Evolutionary conservation across 2,888 invertebrate genomes (phyloP).

Genomic region (Coleophora flavipennella): DNA sequence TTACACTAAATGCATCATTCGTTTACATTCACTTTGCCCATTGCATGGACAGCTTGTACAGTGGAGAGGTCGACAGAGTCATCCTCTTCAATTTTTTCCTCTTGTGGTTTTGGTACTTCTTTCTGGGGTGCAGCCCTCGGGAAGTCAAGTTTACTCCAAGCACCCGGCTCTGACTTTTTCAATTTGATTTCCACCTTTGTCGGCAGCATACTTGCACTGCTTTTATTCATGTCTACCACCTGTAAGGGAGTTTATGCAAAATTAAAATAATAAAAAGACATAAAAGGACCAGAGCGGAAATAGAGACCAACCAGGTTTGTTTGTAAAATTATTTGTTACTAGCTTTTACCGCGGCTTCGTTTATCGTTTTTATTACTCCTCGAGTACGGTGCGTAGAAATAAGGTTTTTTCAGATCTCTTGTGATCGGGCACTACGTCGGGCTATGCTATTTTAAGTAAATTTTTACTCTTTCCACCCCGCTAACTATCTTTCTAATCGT

Average conservation of each 20-base stretch:
- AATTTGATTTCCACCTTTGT: constrained; percentile 95
- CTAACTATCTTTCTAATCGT: too few relatives aligned
- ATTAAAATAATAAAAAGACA: too few relatives aligned
- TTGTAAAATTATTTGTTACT: too few relatives aligned
- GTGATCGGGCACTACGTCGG: too few relatives aligned
- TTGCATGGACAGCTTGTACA: constrained; percentile 65
- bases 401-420: too few relatives aligned
- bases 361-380: too few relatives aligned
- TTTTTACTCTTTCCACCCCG: too few relatives aligned
- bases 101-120: constrained; percentile 21
- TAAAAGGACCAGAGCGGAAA: too few relatives aligned
- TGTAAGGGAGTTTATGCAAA: constrained; percentile 33
- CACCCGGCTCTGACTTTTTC: constrained; percentile 87
- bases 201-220: constrained; percentile 84
- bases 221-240: constrained; percentile 82
- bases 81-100: constrained; percentile 39
- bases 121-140: constrained; percentile 49
- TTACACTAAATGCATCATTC: constrained; percentile 19
- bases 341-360: too few relatives aligned
- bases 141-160: constrained; percentile 85
- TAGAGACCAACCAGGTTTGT: too few relatives aligned
- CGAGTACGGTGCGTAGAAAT: too few relatives aligned
- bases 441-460: too few relatives aligned
- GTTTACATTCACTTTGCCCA: constrained; percentile 55
- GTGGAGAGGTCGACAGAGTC: constrained; percentile 84